Conservation (phyloP, 2,888 invertebrate species). For the Chrysodeixis includens region DNA sequence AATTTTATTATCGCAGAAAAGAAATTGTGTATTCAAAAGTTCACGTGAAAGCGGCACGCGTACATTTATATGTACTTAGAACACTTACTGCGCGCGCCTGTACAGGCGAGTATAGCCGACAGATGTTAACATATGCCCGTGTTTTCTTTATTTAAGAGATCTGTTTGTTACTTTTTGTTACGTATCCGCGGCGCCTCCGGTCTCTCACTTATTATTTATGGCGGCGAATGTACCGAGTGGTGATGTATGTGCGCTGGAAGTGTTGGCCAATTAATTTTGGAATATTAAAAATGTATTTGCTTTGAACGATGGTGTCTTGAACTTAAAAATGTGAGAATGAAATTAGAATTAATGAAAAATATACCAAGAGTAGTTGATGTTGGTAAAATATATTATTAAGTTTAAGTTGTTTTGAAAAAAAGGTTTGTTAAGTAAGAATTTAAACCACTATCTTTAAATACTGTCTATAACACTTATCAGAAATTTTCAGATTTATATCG, state of each 20-base stretch:
- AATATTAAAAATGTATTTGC: conserved; percentile 10
- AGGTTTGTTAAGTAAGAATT: no score
- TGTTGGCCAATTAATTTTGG: conserved; percentile 43
- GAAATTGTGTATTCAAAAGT: conserved; percentile 27
- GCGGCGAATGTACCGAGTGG: conserved; percentile 77
- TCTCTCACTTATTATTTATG: conserved; percentile 88
- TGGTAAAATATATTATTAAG: no score
- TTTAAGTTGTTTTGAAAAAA: no score
- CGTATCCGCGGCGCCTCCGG: conserved; percentile 86
- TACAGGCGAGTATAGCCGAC: conserved; percentile 73
- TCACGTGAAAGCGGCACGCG: conserved; percentile 41
- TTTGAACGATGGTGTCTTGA: background rate
- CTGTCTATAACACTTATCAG: background rate
- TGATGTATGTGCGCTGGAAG: conserved; percentile 59
- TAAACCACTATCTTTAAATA: background rate
- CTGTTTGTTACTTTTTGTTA: conserved; percentile 88
- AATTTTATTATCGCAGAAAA: conserved; percentile 10
- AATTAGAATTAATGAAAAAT: background rate
- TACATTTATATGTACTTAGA: conserved; percentile 58
- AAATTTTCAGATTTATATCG: background rate
- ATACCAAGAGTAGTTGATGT: no score
- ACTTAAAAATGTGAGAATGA: background rate
- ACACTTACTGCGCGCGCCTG: conserved; percentile 63
- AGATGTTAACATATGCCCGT: conserved; percentile 88
- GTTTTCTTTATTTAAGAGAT: conserved; percentile 89